These are phyloP conservation scores for Geophilus truncorum DNA, from an alignment of 2,888 invertebrate species.

Conservation along the genomic window DNA sequence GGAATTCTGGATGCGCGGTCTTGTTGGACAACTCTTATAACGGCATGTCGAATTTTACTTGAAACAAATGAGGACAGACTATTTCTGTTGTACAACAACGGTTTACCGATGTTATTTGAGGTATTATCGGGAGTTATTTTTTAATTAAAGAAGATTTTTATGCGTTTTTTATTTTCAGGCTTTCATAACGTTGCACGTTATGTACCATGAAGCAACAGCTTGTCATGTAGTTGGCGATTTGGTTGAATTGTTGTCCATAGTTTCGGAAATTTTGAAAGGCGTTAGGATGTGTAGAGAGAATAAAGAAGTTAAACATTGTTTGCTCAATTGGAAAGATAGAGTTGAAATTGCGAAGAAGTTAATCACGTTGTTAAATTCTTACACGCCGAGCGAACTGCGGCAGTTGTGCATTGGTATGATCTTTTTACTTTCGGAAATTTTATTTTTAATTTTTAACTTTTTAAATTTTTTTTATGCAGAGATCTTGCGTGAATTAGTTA, in stretches of 20 bases:
- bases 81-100: conserved; percentile 84
- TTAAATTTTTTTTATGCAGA: conserved; percentile 51
- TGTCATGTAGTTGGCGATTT: conserved; percentile 79
- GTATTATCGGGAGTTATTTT: conserved; percentile 48
- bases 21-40: conserved; percentile 90
- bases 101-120: conserved; percentile 73
- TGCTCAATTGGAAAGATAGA: conserved; percentile 65
- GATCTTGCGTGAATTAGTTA: conserved; percentile 70
- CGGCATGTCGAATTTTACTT: conserved; percentile 79
- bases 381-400: conserved; percentile 78
- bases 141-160: conserved; percentile 46
- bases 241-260: conserved; percentile 65
- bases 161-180: conserved; percentile 58
- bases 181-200: conserved; percentile 81
- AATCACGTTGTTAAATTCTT: conserved; percentile 80
- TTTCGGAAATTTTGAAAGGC: conserved; percentile 53
- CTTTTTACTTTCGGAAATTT: neutral
- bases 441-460: neutral
- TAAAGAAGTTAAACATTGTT: conserved; percentile 55
- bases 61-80: conserved; percentile 84
- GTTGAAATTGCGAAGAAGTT: conserved; percentile 80
- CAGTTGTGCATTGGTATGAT: conserved; percentile 66
- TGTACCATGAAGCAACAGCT: conserved; percentile 89
- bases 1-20: conserved; percentile 83
- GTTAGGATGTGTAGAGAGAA: conserved; percentile 51